Base-by-base conservation (phyloP, 2,888 invertebrate genomes). In the Epiblema foenella region DNA sequence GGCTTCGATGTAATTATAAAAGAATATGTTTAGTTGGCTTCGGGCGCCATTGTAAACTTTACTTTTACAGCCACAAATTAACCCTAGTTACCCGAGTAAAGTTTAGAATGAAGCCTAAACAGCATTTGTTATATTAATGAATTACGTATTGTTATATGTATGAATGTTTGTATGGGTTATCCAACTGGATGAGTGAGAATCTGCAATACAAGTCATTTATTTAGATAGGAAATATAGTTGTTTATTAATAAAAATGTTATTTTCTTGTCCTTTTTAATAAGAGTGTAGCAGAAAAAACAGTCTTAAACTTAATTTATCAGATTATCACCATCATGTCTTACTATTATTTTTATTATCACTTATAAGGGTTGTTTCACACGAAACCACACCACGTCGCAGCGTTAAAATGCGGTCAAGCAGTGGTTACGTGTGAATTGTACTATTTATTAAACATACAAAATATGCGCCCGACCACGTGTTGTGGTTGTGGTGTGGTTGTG, bases 161-260 rank as follows among this genome's bases (percentile, higher is more conserved):
- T 83, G 82, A 79, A 82, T 81, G 81, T 82, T 79, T 82, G 81
- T 82, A 79, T 80, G 79, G 74, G 80, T 73, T 51, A 79, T 29
- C n/a, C n/a, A 5, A 77, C 75, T 79, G 78, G 74, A 78, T 75
- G 76, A 78, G 80, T 77, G 76, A 76, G 81, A 73, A 76, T 77
- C 81, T 75, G 78, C 77, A 81, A 81, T 80, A 82, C 79, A 81
- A 85, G 86, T 88, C 86, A 87, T 83, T 70, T 66, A 70, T 70
- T 80, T 89, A 90, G 85, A 82, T 88, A 91, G 89, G 83, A 86
- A 91, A 87, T 90, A 91, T 88, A 90, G 89, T 85, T 85, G 86
- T 87, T 88, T 88, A 85, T 82, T 77, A 80, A 78, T 77, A 81
- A 80, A 79, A 73, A 73, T 80, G 78, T 89, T 89, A 81, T 86